Base-by-base conservation (phyloP, 1,140 invertebrate genomes). In the Bombus waltoni region DNA sequence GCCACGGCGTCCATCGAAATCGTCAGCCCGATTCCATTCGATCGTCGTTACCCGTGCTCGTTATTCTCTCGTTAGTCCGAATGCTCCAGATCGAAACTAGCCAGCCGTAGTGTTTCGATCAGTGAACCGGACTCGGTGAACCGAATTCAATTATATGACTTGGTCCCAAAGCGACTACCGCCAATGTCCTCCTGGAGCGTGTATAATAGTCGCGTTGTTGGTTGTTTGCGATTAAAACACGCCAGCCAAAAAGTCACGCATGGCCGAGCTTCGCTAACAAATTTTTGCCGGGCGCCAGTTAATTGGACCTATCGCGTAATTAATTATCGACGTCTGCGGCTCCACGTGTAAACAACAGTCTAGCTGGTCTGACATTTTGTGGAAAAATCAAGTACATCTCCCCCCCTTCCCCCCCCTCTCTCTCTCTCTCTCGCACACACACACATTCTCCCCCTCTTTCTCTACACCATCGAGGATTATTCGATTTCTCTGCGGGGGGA, bases 101-200 rank as follows among this genome's bases (percentile, higher is more conserved):
- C 86, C 82, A 81, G 86, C 79, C 82, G 90, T 90, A 87, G 89
- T 88, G 92, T 92, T 93, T 92, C 88, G 90, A 93, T 89, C 89
- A 89, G 84, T 86, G 92, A 89, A 66, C 85, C 74, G 85, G 86
- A 88, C 87, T 91, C 92, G 90, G 90, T 91, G 92, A 93, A 92
- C 91, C 88, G 92, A 93, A 93, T 93, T 93, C 89, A 93, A 93
- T 93, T 93, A 93, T 93, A 90, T 89, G 87, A 92, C 86, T 90
- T 81, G 81, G 85, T 85, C 89, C 89, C 81, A 91, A 90, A 90
- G 81, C 89, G 90, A 88, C 83, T 87, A 65, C 83, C 76, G 66
- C 83, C 83, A 87, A 42, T 47, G 86, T 85, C 86, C 88, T 88
- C 62, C 42, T 81, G 77, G 65, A 90, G 79, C 89, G 91, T 91